Evolutionary conservation across 2,797 vertebrate species (phyloP).

Genomic region (Trichosurus vulpecula): DNA sequence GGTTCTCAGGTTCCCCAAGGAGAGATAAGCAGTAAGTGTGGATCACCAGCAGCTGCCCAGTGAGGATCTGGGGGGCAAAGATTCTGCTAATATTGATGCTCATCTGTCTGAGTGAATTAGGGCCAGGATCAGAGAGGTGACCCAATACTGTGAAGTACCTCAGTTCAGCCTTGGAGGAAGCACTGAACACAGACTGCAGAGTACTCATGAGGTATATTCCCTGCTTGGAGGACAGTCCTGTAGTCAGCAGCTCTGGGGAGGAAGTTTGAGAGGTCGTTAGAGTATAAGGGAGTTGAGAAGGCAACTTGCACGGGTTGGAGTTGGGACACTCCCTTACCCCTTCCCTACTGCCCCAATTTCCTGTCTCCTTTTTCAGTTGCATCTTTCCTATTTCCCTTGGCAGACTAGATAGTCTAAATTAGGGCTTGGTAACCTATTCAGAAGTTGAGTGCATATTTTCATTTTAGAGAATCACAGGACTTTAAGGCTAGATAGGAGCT

Average conservation of each 20-base stretch:
- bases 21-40: constrained; percentile 84
- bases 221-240: constrained; percentile 88
- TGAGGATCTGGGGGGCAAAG: constrained; percentile 83
- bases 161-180: constrained; percentile 86
- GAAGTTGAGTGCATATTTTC: neutral
- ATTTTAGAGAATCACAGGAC: neutral
- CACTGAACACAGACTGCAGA: constrained; percentile 87
- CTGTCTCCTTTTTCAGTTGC: neutral
- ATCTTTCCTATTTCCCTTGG: neutral
- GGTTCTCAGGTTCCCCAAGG: constrained; percentile 85
- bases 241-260: constrained; percentile 85
- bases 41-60: constrained; percentile 87
- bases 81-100: constrained; percentile 65
- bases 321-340: neutral
- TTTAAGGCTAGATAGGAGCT: neutral
- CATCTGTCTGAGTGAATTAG: constrained; percentile 80
- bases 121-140: constrained; percentile 87
- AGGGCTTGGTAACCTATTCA: neutral
- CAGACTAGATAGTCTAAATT: neutral
- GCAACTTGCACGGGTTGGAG: neutral
- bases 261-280: constrained; percentile 18
- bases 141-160: constrained; percentile 89
- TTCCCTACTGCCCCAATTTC: neutral
- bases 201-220: constrained; percentile 87
- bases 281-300: fast-evolving